These are phyloP conservation scores for Calliphora vomitoria DNA, from an alignment of 2,888 invertebrate genomes.

Conservation along the genomic window DNA sequence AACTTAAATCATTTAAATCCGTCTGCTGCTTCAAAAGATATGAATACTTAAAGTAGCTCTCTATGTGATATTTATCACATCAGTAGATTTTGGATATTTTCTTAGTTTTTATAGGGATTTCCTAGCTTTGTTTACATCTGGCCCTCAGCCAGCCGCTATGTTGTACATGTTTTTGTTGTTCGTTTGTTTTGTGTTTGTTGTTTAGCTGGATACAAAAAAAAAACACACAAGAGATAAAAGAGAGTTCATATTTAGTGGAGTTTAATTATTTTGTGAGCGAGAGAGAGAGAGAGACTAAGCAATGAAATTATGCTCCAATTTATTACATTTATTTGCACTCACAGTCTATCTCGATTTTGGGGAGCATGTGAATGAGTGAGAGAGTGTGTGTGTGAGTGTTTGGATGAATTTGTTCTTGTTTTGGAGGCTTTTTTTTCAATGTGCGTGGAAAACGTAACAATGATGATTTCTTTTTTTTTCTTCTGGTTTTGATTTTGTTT, in stretches of 20 bases:
- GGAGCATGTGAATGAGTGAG: not conserved
- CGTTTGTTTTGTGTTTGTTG: constrained; percentile 46
- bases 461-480: constrained; percentile 38
- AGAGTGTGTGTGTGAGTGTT: constrained; percentile 4
- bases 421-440: constrained; percentile 59
- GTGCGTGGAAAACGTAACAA: constrained; percentile 69
- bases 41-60: no score
- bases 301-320: constrained; percentile 41
- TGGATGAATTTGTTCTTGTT: constrained; percentile 37
- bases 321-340: constrained; percentile 30
- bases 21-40: no score
- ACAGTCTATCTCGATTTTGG: constrained; percentile 1
- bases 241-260: constrained; percentile 17
- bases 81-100: no score
- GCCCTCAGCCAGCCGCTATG: constrained; percentile 10
- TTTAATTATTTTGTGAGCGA: not conserved
- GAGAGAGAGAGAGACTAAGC: not conserved
- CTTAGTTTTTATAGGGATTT: not conserved
- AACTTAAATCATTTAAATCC: no score
- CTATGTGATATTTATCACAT: no score
- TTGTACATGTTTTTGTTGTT: constrained; percentile 62
- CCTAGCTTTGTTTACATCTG: not conserved
- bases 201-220: constrained; percentile 20
- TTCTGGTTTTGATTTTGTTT: constrained; percentile 44
- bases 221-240: constrained; percentile 45